A percentile compares a stretch with the other conserved stretches of the same genome.
These are phyloP conservation scores for Caenorhabditis tropicalis DNA, from an alignment of 1,140 invertebrate genomes.

Conservation along the genomic window DNA sequence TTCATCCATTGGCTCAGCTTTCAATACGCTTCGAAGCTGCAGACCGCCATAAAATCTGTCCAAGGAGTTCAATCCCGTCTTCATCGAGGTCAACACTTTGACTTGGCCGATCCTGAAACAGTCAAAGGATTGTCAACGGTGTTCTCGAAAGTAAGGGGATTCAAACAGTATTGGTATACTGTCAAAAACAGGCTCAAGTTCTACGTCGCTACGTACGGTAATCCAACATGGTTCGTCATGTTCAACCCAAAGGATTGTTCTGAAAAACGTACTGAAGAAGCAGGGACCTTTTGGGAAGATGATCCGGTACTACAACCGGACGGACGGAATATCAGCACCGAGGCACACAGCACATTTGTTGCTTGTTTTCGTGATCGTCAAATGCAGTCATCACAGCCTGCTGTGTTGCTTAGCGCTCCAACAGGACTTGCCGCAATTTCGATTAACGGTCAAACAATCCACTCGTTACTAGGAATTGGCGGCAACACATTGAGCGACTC, in stretches of 20 bases:
- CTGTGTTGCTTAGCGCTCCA: conserved; percentile 28
- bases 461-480: background rate
- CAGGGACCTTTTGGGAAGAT: background rate
- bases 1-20: background rate
- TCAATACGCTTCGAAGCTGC: background rate
- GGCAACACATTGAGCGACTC: background rate
- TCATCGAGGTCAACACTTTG: background rate
- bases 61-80: background rate
- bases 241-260: conserved; percentile 23
- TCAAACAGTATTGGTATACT: background rate
- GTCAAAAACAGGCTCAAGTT: background rate
- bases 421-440: conserved; percentile 31
- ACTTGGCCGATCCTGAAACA: background rate
- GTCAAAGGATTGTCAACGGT: background rate
- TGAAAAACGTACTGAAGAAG: background rate
- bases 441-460: conserved; percentile 28
- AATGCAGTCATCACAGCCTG: too few relatives aligned
- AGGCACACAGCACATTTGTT: background rate
- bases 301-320: background rate
- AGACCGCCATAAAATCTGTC: background rate
- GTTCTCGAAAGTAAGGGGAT: background rate
- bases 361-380: background rate
- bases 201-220: background rate
- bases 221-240: conserved; percentile 43
- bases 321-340: background rate